Evolutionary conservation across 2,797 vertebrate genomes (phyloP), one percentile per base, ranked within the genome.

Genomic region (Fistularia tabacaria): DNA sequence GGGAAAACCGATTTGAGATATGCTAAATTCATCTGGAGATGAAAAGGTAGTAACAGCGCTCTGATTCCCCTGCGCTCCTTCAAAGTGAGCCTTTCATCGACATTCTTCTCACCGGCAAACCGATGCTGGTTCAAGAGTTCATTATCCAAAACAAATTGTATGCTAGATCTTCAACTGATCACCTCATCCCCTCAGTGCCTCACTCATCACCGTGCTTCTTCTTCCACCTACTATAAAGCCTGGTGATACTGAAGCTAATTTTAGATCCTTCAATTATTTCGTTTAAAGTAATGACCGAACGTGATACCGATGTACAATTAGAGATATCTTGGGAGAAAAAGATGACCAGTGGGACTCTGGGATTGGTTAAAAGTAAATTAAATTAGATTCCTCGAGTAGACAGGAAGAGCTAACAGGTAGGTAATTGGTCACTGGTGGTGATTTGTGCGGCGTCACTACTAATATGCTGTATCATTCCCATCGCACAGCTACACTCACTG

Each of bases 161-260:
- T 66, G 74, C 62, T 72, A 77, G 66, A 52, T 85, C 84, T 79
- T 75, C 73, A 54, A 60, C 63, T 57, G 3, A 74, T 82, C 62
- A 63, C 73, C 72, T 80, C 74, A 67, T 75, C 69, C 62, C 42
- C 12, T 69, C 66, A 60, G 73, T 42, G 44, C 74, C 79, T 25
- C 25, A 25, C 25, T 25, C 5, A 25, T 25, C 25, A 5, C 5
- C 25, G 25, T 25, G 25, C 82, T 79, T 71, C 76, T 71, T 69
- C 55, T 67, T 71, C 57, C 73, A 76, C 72, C 57, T 69, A 71
- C 81, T 62, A 81, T 85, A 81, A 69, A 73, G 69, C 85, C 85
- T 87, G 90, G 90, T 88, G 87, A 89, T 89, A 85, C 71, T 73
- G 80, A 90, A 83, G 84, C 90, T 91, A 90, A 91, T 91, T 92